Conservation (phyloP, 2,888 invertebrate genomes). For the Morpho deidamia region DNA sequence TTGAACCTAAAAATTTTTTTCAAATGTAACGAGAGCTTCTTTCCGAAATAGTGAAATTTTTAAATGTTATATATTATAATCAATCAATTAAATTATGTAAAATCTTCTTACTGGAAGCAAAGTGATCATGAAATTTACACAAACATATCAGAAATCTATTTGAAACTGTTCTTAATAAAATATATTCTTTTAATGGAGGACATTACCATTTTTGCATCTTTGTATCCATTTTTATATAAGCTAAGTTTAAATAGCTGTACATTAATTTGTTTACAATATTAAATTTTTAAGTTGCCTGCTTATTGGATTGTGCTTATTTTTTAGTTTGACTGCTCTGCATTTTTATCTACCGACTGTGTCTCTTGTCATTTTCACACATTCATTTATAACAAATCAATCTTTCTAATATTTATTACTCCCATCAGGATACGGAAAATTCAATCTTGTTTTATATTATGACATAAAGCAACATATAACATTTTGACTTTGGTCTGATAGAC, state of each 20-base stretch:
- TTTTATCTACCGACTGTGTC: slow-evolving; percentile 57
- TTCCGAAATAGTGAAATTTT: too few relatives aligned
- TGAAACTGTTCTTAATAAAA: too few relatives aligned
- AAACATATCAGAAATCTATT: too few relatives aligned
- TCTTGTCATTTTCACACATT: slow-evolving; percentile 36
- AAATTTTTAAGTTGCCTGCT: slow-evolving; percentile 22
- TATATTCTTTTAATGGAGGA: too few relatives aligned
- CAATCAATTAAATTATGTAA: too few relatives aligned
- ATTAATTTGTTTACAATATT: background rate
- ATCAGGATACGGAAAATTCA: slow-evolving; percentile 12
- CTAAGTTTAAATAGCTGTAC: background rate
- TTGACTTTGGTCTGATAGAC: background rate
- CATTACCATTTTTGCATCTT: too few relatives aligned
- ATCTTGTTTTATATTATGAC: slow-evolving; percentile 19
- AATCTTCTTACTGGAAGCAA: too few relatives aligned
- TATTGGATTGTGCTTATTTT: slow-evolving; percentile 41
- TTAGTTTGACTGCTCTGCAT: slow-evolving; percentile 66
- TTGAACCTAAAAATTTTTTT: too few relatives aligned
- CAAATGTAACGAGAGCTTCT: too few relatives aligned
- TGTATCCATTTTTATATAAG: too few relatives aligned
- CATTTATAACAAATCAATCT: slow-evolving; percentile 28
- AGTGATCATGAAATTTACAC: too few relatives aligned
- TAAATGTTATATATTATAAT: too few relatives aligned
- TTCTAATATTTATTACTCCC: slow-evolving; percentile 17
- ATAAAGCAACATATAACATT: slow-evolving; percentile 3